Conservation (phyloP, 2,888 invertebrate species). For the Tineola bisselliella region DNA sequence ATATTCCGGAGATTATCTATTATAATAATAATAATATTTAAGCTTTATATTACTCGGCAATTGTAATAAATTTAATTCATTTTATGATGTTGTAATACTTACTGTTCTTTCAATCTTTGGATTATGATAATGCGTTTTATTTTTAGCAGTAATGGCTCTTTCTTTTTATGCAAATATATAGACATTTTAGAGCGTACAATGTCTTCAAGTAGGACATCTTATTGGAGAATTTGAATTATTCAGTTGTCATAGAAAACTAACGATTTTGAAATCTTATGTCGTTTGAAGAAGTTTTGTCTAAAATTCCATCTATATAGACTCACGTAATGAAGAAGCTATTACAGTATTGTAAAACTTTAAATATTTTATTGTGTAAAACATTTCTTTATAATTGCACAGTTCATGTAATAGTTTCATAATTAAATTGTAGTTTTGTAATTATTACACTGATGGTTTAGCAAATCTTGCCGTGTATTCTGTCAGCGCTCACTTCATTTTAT, state of each 20-base stretch:
- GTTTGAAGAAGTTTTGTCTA: no score
- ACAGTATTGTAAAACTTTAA: neutral
- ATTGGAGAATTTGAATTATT: no score
- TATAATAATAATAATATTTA: no score
- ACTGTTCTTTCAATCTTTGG: neutral
- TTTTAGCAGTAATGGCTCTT: neutral
- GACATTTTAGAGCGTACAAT: no score
- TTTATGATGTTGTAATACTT: neutral
- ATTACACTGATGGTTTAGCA: neutral
- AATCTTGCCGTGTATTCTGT: no score
- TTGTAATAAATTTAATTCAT: neutral
- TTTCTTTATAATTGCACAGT: neutral
- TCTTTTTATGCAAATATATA: conserved; percentile 12
- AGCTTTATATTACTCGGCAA: neutral
- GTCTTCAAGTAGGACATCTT: no score
- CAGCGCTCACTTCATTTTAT: no score
- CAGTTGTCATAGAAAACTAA: no score
- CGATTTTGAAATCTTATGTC: no score
- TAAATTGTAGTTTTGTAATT: neutral
- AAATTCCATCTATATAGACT: no score
- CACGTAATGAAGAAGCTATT: no score
- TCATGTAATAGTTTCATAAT: conserved; percentile 5
- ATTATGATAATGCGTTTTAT: neutral
- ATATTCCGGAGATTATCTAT: no score
- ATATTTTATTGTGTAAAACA: neutral